Base-by-base conservation (phyloP, 2,797 vertebrate genomes). In the Pangasius krempfi region DNA sequence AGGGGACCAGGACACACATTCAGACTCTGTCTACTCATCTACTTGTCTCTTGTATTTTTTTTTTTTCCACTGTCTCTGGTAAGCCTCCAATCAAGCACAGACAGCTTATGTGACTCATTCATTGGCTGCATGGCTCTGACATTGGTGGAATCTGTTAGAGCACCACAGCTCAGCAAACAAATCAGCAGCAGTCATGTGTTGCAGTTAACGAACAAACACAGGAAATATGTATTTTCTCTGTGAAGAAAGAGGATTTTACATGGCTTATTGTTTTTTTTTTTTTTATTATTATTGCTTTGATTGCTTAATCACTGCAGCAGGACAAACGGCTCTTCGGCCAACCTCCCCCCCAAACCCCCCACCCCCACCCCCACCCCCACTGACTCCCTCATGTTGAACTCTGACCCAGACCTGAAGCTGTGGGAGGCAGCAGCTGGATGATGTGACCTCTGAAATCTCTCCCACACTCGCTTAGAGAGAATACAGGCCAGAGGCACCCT, bases 161-260 rank as follows among this genome's bases (percentile, higher is more conserved):
- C 90, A 90, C 44, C 79, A 33, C 78, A 84, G 44, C 44, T 68
- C 88, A 84, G 81, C 22, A 86, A 88, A 90, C 85, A 83, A 85
- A 93, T 92, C 27, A 68, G 68, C 68, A 44, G 54, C 84, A 72
- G 14, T 33, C 30, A 20, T 79, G 54, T 62, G 76, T 75, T 27
- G 3, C 86, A 47, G 70, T 52, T 27, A 62, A 90, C 85, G 82
- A 64, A 47, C 91, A 86, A 90, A 91, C 86, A 83, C 54, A 80
- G 91, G 50, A 89, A 90, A 87, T 81, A n/a, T 68, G 86, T 85
- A 33, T 47, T 89, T 86, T 86, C 79, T 86, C 85, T 92, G 88
- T 66, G 54, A 91, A 89, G 89, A 90, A 92, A n/a, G 82, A 91
- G 90, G 92, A 94, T 92, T 91, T 92, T 75, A 92, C 92, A 92